Evolutionary conservation across 2,888 invertebrate species (phyloP), one percentile per base, ranked within the genome.

Genomic region (Limenitis camilla): DNA sequence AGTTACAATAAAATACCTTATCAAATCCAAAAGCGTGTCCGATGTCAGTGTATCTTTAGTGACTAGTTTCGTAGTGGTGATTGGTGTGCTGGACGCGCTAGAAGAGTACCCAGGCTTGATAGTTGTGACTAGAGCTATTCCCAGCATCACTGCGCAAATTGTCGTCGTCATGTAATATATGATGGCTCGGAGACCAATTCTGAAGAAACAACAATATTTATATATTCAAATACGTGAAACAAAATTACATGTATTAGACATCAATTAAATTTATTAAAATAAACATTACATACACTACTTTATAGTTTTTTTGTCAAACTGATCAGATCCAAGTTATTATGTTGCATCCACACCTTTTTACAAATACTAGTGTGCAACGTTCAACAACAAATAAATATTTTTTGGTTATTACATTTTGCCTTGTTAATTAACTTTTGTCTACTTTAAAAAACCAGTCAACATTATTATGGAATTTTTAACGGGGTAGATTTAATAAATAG

Each of bases 121-220:
- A 29, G 93, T 90, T 50, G 94, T 90, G 55, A 98, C 98, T 65
- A 99, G 90, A 56, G 96, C 91, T 66, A 99, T 98, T 52, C 94
- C 94, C 70, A 97, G 88, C 64, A 97, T 89, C 56, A 98, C 98
- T 5, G 98, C 98, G 70, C 94, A 92, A 38, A 97, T 81, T 5
- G 98, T 98, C 11, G 98, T 98, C 48, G 92, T 89, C 84, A 96
- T 92, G 82, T 98, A 98, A 82, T 97, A 98, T 33, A 92, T 85
- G 61, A 98, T 94, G 19, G 98, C 95, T 44, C 97, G 91, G 40
- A 90, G 88, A 32, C 94, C 95, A 59, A 88, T 86, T 70, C 88
- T 87, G 73, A 7, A 60, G 11, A 5, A 19, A 4, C 27, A 11
- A 27, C 9, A 51, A 6, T 30, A 49, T 27, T 8, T 42, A n/a